Percentiles rank a stretch among this genome's conserved stretches.
Evolutionary conservation across 2,113 vertebrate species (phyloP).

Genomic region (Pelusios castaneus): DNA sequence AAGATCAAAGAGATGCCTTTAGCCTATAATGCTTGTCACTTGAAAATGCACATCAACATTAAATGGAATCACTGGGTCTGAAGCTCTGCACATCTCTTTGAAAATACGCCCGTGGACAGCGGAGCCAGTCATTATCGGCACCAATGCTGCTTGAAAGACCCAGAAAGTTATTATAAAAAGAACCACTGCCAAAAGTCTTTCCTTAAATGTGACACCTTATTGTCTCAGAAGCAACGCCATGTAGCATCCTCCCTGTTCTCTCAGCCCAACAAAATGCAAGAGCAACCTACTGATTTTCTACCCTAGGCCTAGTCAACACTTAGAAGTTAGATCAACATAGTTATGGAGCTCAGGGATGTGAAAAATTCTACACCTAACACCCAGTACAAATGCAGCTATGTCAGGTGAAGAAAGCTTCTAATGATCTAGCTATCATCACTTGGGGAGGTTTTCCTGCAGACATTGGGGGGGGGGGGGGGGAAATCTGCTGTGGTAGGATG

Average conservation of each 20-base stretch:
- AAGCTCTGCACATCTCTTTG: conserved; percentile 20
- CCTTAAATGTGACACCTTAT: neutral
- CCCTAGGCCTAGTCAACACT: accelerated
- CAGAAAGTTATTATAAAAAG: neutral
- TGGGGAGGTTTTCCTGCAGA: too few relatives aligned
- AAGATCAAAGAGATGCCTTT: conserved; percentile 65
- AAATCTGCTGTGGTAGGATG: too few relatives aligned
- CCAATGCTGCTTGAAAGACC: neutral
- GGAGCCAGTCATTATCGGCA: neutral
- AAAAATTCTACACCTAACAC: too few relatives aligned
- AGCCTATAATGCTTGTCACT: conserved; percentile 52
- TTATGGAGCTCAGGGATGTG: too few relatives aligned
- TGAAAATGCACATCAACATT: conserved; percentile 50
- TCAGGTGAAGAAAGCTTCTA: too few relatives aligned
- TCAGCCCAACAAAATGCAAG: accelerated
- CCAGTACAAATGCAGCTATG: too few relatives aligned
- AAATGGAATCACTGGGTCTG: conserved; percentile 35
- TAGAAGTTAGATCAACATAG: too few relatives aligned
- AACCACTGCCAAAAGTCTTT: neutral
- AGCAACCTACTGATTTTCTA: neutral
- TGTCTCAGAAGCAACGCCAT: neutral
- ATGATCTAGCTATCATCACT: too few relatives aligned
- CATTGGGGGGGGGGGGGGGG: too few relatives aligned
- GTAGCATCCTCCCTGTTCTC: neutral
- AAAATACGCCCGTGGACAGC: neutral